Conservation (phyloP, 2,888 invertebrate species). For the Eudasyphora cyanicolor region DNA sequence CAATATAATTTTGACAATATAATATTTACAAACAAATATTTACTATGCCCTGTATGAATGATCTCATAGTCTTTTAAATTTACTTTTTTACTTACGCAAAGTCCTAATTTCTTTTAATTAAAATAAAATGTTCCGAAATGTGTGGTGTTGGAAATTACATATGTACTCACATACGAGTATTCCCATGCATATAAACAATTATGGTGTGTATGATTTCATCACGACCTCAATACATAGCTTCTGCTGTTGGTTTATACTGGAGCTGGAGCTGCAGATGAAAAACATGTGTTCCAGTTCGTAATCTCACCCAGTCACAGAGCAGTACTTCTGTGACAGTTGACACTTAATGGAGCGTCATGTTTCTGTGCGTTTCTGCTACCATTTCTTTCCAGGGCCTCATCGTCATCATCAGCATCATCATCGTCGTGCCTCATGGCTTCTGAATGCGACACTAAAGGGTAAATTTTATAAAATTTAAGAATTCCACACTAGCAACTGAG, state of each 20-base stretch:
- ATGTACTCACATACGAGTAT: neutral
- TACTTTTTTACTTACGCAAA: slow-evolving; percentile 5
- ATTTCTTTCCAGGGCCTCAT: slow-evolving; percentile 50
- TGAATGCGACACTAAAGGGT: slow-evolving; percentile 17
- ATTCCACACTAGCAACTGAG: neutral
- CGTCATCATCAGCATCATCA: neutral
- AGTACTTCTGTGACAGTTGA: slow-evolving; percentile 61
- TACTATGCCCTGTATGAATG: too few relatives aligned
- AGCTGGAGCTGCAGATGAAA: neutral
- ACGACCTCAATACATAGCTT: slow-evolving; percentile 65
- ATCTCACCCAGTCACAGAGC: neutral
- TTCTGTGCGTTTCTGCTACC: slow-evolving; percentile 51
- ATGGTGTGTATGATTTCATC: slow-evolving; percentile 61
- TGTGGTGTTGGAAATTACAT: neutral
- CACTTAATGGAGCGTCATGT: slow-evolving; percentile 66
- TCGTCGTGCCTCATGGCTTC: too few relatives aligned
- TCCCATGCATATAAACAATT: neutral
- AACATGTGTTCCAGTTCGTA: slow-evolving; percentile 17
- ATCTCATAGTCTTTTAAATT: neutral
- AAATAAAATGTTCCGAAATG: neutral
- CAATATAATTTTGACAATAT: too few relatives aligned
- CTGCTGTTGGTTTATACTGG: too few relatives aligned
- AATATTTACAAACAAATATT: too few relatives aligned
- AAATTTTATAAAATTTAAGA: neutral
- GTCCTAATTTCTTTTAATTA: slow-evolving; percentile 2